Conservation (phyloP, 2,888 invertebrate species). For the Drosophila barbarae region DNA sequence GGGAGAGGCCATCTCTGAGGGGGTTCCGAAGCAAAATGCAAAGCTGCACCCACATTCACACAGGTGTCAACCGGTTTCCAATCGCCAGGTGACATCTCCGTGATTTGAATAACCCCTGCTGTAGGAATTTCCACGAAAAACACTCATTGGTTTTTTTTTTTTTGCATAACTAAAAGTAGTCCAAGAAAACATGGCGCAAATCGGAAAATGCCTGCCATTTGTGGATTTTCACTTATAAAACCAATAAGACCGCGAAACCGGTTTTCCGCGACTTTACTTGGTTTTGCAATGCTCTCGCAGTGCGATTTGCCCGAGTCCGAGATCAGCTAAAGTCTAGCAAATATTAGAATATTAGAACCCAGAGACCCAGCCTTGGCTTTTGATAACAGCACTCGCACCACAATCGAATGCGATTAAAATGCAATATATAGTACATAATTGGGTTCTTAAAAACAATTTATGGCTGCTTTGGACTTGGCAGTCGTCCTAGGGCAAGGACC, state of each 20-base stretch:
- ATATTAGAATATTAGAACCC: background rate
- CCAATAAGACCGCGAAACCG: conserved; percentile 30
- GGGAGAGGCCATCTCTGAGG: background rate
- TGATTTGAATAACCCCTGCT: conserved; percentile 9
- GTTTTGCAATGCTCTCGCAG: conserved; percentile 31
- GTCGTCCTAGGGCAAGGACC: conserved; percentile 16
- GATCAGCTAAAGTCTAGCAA: background rate
- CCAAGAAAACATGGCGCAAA: conserved; percentile 3
- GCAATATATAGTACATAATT: background rate
- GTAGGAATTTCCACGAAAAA: conserved; percentile 5
- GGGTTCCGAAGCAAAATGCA: conserved; percentile 8
- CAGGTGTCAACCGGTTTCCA: conserved; percentile 24
- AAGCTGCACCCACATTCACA: background rate
- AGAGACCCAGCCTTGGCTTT: conserved; percentile 2
- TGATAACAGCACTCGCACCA: conserved; percentile 9
- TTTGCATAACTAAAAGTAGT: conserved; percentile 23
- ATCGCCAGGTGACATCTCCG: conserved; percentile 12
- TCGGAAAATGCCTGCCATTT: conserved; percentile 19
- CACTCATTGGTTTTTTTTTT: background rate
- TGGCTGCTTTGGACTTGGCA: background rate
- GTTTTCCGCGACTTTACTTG: conserved; percentile 34
- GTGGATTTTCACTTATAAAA: conserved; percentile 19
- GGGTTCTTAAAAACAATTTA: background rate
- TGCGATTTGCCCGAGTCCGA: conserved; percentile 2
- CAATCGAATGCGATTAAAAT: conserved; percentile 5